Percentiles rank a stretch among this genome's conserved stretches.
Evolutionary conservation across 1,140 invertebrate species (phyloP).

Genomic region (Atta colombica): DNA sequence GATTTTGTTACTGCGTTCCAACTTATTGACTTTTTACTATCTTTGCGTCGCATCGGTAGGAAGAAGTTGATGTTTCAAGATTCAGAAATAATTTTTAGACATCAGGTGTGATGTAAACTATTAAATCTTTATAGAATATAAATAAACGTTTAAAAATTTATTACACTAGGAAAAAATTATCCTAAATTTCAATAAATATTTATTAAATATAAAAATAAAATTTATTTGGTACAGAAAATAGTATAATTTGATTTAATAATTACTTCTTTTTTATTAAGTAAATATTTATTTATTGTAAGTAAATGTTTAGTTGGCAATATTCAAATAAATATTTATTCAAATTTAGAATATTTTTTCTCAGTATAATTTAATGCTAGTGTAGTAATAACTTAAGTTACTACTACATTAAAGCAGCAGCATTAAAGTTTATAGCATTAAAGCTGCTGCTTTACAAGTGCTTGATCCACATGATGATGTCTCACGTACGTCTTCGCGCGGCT

Average conservation of each 20-base stretch:
- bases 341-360: no score
- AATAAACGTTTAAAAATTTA: background rate
- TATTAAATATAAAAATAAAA: no score
- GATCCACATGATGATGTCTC: background rate
- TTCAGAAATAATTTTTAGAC: background rate
- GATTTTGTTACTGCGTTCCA: background rate
- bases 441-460: background rate
- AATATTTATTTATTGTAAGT: no score
- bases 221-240: no score
- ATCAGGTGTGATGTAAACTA: background rate
- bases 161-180: no score
- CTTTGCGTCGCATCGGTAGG: background rate
- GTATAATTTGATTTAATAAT: no score
- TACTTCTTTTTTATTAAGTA: no score
- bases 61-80: background rate
- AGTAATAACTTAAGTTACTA: background rate
- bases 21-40: constrained; percentile 2
- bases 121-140: background rate
- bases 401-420: no score
- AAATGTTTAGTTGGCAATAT: no score
- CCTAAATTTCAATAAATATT: no score
- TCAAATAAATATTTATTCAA: no score
- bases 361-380: no score
- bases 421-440: constrained; percentile 7
- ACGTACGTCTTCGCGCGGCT: constrained; percentile 1